Evolutionary conservation across 1,140 invertebrate species (phyloP).

Genomic region (Drosophila jambulina): DNA sequence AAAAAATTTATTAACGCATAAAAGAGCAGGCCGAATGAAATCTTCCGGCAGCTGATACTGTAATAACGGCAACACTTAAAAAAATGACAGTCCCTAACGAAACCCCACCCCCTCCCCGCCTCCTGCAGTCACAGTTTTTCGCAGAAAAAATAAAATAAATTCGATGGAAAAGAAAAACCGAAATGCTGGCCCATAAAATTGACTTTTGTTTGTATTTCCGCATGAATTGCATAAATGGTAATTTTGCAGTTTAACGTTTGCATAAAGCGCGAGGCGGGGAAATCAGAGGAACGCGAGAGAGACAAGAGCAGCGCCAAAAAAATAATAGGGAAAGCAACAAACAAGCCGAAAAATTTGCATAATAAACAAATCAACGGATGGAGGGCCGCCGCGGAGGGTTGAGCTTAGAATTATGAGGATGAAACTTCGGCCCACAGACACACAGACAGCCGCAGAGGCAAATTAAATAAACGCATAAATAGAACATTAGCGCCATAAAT

Average conservation of each 20-base stretch:
- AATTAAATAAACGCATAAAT: constrained; percentile 83
- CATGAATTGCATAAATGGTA: constrained; percentile 83
- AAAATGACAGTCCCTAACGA: constrained; percentile 54
- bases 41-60: constrained; percentile 78
- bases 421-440: constrained; percentile 40
- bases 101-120: constrained; percentile 1
- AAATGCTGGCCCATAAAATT: constrained; percentile 69
- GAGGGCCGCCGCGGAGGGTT: constrained; percentile 6
- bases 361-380: constrained; percentile 58
- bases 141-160: constrained; percentile 38
- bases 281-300: constrained; percentile 16
- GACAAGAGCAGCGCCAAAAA: constrained; percentile 33
- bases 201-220: constrained; percentile 84
- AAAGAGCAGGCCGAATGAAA: constrained; percentile 57
- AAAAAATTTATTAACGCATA: constrained; percentile 79
- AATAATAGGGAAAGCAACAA: constrained; percentile 46
- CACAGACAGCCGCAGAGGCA: constrained; percentile 9
- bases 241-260: constrained; percentile 82
- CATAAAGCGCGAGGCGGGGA: constrained; percentile 29
- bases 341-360: constrained; percentile 57
- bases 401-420: constrained; percentile 62
- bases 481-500: constrained; percentile 82
- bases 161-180: constrained; percentile 24
- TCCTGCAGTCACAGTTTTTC: constrained; percentile 12
- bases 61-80: constrained; percentile 80